A percentile compares a stretch with the other conserved stretches of the same genome.
phyloP scores from a whole-genome alignment of 2,888 invertebrate species.

The Boloria euphrosyne region DNA sequence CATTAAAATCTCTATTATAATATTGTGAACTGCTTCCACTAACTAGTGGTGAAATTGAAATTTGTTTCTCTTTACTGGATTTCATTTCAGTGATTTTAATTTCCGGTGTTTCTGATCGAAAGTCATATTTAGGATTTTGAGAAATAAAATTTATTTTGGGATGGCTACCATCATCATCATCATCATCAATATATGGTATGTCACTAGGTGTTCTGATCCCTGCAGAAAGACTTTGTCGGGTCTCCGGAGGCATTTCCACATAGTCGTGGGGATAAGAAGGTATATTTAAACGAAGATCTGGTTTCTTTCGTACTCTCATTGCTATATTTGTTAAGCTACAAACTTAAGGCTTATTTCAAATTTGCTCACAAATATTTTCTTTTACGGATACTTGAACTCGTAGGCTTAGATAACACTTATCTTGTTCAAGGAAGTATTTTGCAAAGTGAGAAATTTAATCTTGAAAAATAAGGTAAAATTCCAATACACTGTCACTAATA shows the following conservation, averaged over 20 bases:
- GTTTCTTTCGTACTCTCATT: conserved; percentile 67
- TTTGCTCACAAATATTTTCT: conserved; percentile 9
- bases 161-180: conserved; percentile 14
- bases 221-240: conserved; percentile 53
- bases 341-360: conserved; percentile 5
- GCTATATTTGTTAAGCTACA: conserved; percentile 3
- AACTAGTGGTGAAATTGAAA: conserved; percentile 1
- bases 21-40: conserved; percentile 49
- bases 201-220: conserved; percentile 48
- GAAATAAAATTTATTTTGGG: conserved; percentile 36
- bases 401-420: conserved; percentile 38
- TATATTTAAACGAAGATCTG: conserved; percentile 65
- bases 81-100: conserved; percentile 51
- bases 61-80: conserved; percentile 1
- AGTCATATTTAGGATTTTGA: conserved; percentile 36
- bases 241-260: conserved; percentile 69
- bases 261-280: conserved; percentile 68
- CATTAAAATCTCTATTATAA: conserved; percentile 63
- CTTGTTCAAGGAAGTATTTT: conserved; percentile 32
- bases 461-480: conserved; percentile 29
- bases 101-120: conserved; percentile 63
- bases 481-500: conserved; percentile 20
- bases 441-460: conserved; percentile 21
- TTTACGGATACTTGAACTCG: conserved; percentile 24
- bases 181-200: conserved; percentile 53